Conservation (phyloP, 1,140 invertebrate genomes). For the Heliconius eleuchia region DNA sequence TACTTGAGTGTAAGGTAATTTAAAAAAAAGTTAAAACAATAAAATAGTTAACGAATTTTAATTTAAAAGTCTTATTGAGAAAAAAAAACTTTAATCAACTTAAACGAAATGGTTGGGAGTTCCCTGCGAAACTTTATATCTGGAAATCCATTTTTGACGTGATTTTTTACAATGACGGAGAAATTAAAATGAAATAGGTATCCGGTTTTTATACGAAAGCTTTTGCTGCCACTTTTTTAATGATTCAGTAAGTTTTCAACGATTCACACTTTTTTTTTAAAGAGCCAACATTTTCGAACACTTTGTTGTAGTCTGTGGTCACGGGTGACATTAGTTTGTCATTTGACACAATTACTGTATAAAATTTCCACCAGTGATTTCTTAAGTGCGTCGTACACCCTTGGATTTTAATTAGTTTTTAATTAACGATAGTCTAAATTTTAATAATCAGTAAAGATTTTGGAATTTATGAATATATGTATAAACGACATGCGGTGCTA, state of each 20-base stretch:
- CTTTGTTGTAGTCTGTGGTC: too few relatives aligned
- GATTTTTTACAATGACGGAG: constrained; percentile 14
- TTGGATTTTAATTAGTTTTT: too few relatives aligned
- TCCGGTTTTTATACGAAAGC: background rate
- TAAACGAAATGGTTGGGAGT: constrained; percentile 10
- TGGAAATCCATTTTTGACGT: constrained; percentile 13
- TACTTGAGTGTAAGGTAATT: too few relatives aligned
- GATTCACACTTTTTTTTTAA: background rate
- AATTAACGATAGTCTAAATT: too few relatives aligned
- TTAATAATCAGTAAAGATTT: too few relatives aligned
- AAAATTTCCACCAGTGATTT: too few relatives aligned
- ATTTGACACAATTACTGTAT: too few relatives aligned
- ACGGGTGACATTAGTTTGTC: too few relatives aligned
- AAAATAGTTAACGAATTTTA: background rate
- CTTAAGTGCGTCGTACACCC: too few relatives aligned
- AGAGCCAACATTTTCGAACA: too few relatives aligned
- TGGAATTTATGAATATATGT: too few relatives aligned
- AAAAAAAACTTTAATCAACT: constrained; percentile 7
- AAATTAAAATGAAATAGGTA: background rate
- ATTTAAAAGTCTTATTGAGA: background rate
- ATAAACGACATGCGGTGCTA: too few relatives aligned
- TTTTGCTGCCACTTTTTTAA: background rate
- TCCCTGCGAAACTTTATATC: background rate
- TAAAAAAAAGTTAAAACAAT: background rate
- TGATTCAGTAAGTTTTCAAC: background rate